A percentile compares a stretch with the other conserved stretches of the same genome.
These are phyloP conservation scores for Drosophila punjabiensis DNA, from an alignment of 1,140 invertebrate species.

Conservation along the genomic window DNA sequence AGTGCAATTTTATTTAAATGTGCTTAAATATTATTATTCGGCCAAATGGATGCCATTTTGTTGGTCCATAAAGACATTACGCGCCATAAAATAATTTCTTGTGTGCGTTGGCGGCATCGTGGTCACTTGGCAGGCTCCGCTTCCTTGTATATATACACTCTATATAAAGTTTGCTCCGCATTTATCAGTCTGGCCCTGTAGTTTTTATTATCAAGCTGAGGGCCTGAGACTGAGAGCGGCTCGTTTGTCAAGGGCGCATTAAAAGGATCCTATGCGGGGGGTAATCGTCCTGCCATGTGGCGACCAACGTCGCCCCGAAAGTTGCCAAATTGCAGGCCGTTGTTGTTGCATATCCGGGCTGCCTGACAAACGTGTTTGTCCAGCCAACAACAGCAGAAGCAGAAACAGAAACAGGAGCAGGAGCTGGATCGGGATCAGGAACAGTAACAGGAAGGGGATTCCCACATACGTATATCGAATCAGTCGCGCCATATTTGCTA, in stretches of 20 bases:
- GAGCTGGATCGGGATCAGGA: slow-evolving; percentile 6
- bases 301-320: slow-evolving; percentile 47
- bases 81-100: slow-evolving; percentile 80
- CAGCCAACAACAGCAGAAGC: slow-evolving; percentile 39
- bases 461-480: slow-evolving; percentile 54
- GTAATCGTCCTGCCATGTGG: slow-evolving; percentile 66
- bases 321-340: slow-evolving; percentile 77
- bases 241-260: slow-evolving; percentile 80
- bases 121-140: slow-evolving; percentile 53
- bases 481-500: slow-evolving; percentile 31
- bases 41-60: slow-evolving; percentile 56
- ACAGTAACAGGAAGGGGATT: slow-evolving; percentile 19
- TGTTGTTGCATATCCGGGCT: slow-evolving; percentile 69
- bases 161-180: slow-evolving; percentile 7
- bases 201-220: slow-evolving; percentile 58
- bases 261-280: slow-evolving; percentile 41
- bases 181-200: slow-evolving; percentile 53
- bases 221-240: slow-evolving; percentile 35
- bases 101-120: slow-evolving; percentile 51
- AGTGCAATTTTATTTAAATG: slow-evolving; percentile 67
- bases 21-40: slow-evolving; percentile 60
- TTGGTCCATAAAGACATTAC: slow-evolving; percentile 75
- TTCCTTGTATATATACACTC: not conserved
- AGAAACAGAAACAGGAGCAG: slow-evolving; percentile 18
- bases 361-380: slow-evolving; percentile 76